phyloP scores from a whole-genome alignment of 2,888 invertebrate species.

The Chouioia cunea region DNA sequence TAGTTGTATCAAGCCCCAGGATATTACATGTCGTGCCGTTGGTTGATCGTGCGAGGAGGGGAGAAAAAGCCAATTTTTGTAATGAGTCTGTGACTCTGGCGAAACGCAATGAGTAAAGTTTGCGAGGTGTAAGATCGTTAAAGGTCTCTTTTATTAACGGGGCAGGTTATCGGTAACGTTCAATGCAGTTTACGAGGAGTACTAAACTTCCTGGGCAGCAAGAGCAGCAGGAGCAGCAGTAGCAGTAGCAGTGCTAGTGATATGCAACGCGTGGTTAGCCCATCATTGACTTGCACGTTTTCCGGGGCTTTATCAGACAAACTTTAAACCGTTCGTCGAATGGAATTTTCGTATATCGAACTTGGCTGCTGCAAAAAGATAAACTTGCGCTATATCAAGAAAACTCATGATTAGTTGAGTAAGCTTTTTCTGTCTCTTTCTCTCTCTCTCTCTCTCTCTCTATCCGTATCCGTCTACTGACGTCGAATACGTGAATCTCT shows the following conservation, averaged over 20 bases:
- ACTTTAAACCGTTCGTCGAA: conserved; percentile 6
- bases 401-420: neutral
- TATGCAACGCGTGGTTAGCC: conserved; percentile 40
- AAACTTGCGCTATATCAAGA: neutral
- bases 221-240: neutral
- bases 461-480: too few relatives aligned
- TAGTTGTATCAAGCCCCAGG: conserved; percentile 29
- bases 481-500: too few relatives aligned
- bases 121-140: conserved; percentile 20
- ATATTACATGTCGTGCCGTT: conserved; percentile 34
- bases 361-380: conserved; percentile 1
- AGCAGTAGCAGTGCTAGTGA: too few relatives aligned
- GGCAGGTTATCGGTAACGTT: conserved; percentile 35
- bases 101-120: conserved; percentile 23
- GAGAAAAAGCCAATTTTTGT: conserved; percentile 5
- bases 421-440: too few relatives aligned
- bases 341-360: conserved; percentile 21
- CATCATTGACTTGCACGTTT: conserved; percentile 20
- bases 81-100: neutral
- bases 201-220: conserved; percentile 36
- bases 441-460: too few relatives aligned
- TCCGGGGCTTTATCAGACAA: conserved; percentile 29
- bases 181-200: conserved; percentile 37
- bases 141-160: conserved; percentile 36
- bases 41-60: too few relatives aligned